Base-by-base conservation (phyloP, 92 coral and sea anemone genomes). In the Porites rus region DNA sequence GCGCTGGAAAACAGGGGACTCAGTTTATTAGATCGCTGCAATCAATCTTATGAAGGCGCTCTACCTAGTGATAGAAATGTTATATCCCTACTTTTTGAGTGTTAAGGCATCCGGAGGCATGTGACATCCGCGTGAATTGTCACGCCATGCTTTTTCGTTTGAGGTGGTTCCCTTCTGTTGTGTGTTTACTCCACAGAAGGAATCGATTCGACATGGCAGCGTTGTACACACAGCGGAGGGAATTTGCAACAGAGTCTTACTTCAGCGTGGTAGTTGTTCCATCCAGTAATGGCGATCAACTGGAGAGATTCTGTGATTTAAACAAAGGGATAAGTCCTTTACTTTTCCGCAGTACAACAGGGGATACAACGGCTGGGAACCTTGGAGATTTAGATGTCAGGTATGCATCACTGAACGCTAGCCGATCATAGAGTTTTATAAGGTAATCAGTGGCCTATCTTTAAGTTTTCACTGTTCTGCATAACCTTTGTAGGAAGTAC, bases 201-300 rank as follows among this genome's bases (percentile, higher is more conserved):
- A 14, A 25, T 24, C 62, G 66, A 62, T 16, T n/a, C 66, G 66
- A 1, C 20, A 62, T 14, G 66, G 7, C 66, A 62, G 66, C 66
- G n/a, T 14, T n/a, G 10, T 20, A 7, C 20, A 24, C 20, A 7
- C 66, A 62, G 21, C 66, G 16, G n/a, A 11, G 21, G 66, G 1
- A 62, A n/a, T 16, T 62, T 11, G 18, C 66, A 62, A 8, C 19
- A 62, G 66, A 16, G 28, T 88, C 87, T 18, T 81, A 63, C 75
- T 16, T 94, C 52, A 90, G 88, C 56, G 83, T 93, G 12, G 86
- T 88, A 31, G 83, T 93, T 24, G 75, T 95, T 6, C 96, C 96
- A 14, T 75, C 93, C 31, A 51, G 67, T 17, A 62, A 86, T 13
- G 91, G 94, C 1, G 91, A 86, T 14, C 92, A 90, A 50, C 86